Evolutionary conservation across 2,888 invertebrate species (phyloP).

Genomic region (Cotesia congregata): DNA sequence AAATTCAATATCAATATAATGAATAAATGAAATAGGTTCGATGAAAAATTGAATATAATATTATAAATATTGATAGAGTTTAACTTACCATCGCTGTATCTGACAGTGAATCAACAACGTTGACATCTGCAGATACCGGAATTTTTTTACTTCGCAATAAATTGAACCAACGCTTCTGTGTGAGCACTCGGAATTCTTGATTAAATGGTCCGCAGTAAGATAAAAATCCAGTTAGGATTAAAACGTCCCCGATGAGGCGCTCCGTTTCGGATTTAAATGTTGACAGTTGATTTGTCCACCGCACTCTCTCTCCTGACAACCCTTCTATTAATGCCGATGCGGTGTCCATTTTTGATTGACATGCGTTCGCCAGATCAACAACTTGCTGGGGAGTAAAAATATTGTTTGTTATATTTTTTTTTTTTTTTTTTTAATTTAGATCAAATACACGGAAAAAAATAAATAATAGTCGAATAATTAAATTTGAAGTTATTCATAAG

Average conservation of each 20-base stretch:
- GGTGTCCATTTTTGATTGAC: constrained; percentile 95
- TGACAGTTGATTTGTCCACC: constrained; percentile 97
- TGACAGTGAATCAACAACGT: constrained; percentile 92
- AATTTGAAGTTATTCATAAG: no score
- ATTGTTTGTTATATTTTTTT: no score
- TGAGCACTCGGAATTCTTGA: constrained; percentile 89
- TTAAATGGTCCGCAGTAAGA: constrained; percentile 98
- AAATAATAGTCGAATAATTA: no score
- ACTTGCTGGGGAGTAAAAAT: not conserved
- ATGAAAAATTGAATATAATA: not conserved
- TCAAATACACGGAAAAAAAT: no score
- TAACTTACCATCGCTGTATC: constrained; percentile 88
- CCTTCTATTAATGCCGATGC: constrained; percentile 96
- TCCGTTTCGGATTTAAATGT: constrained; percentile 92
- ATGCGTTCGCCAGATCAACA: constrained; percentile 79
- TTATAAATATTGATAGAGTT: constrained; percentile 22
- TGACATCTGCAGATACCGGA: constrained; percentile 88
- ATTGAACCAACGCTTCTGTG: constrained; percentile 91
- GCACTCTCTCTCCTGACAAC: constrained; percentile 89
- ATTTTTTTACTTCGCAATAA: constrained; percentile 83
- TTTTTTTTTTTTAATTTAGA: no score
- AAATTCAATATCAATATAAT: not conserved
- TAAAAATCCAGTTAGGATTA: constrained; percentile 93
- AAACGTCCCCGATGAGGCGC: constrained; percentile 92
- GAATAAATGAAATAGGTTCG: no score